Evolutionary conservation across 1,140 invertebrate genomes (phyloP), one percentile per base, ranked within the genome.

Genomic region (Eupristina koningsbergeri): DNA sequence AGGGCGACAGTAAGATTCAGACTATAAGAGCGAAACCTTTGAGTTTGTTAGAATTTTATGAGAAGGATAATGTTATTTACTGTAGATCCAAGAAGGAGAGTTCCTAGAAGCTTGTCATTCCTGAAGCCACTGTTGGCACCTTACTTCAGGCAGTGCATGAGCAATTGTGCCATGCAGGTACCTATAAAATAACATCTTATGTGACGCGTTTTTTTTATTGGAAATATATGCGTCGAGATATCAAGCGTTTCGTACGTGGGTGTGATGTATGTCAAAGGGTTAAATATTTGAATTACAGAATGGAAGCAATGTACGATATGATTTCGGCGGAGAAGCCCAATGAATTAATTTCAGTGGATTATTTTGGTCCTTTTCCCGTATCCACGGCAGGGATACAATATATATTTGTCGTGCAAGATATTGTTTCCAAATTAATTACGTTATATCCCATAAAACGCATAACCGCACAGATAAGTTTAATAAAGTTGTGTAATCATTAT

Each of bases 381-480:
- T 75, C 85, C 11, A 75, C 77, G 29, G 86, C 69, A n/a, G 84
- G 87, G 6, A 75, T 80, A 17, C 64, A 61, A 8, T 89, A 88
- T 81, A 88, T 90, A 50, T 87, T 89, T 50, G 88, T 89, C 0
- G 74, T 88, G 17, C 86, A 88, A 39, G 89, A 90, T 79, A 41
- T 85, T 1, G 89, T 88, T 80, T 86, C 86, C 31, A 89, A 90
- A 80, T 89, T 85, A 77, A 85, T 90, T 1, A 86, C 86, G 47
- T 63, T 89, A 3, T 90, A 87, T 78, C 82, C 86, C 9, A 47
- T 90, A 36, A 84, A 81, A 19, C 81, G 79, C 34, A 87, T 89
- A 26, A 86, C 85, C 17, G 79, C 89, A 7, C 26, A 13, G 0
- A 31, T 26, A 0, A 50, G 3, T 17, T 29, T 81, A 15, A 73